Percentiles rank a stretch among this genome's conserved stretches.
These are phyloP conservation scores for Falcunculus frontatus DNA, from an alignment of 2,113 vertebrate species.

Conservation along the genomic window DNA sequence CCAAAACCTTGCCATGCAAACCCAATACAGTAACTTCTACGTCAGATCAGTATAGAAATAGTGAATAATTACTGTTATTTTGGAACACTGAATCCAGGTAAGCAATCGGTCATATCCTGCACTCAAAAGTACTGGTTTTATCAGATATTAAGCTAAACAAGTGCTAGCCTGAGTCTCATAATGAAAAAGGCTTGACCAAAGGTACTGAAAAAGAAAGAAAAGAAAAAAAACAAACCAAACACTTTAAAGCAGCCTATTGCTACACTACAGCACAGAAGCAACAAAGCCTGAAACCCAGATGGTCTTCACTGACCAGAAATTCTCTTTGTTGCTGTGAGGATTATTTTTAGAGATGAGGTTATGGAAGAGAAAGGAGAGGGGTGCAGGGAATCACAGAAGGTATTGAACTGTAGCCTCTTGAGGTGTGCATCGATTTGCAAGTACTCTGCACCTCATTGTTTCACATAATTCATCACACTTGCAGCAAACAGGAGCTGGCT, in stretches of 20 bases:
- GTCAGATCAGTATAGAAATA: not conserved
- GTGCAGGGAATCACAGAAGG: not conserved
- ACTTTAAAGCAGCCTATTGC: not conserved
- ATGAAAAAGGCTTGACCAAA: conserved; percentile 12
- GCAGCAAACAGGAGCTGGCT: not conserved
- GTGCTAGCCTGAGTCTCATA: not conserved
- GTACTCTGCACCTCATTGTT: not conserved
- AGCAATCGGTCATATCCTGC: not conserved
- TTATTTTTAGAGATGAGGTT: not conserved
- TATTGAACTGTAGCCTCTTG: not conserved
- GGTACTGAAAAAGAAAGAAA: not conserved
- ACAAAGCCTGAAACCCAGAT: conserved; percentile 39
- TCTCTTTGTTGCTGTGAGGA: conserved; percentile 11
- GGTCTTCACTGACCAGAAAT: conserved; percentile 7
- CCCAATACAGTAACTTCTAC: not conserved
- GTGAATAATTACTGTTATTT: not conserved
- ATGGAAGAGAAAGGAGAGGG: not conserved
- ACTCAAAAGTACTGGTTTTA: not conserved
- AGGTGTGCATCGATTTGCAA: not conserved
- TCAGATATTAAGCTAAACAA: not conserved
- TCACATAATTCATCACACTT: not conserved
- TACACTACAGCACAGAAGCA: not conserved
- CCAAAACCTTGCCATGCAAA: not conserved
- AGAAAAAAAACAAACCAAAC: not conserved
- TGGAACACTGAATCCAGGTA: not conserved